Evolutionary conservation across 1,140 invertebrate genomes (phyloP).

Genomic region (Periplaneta americana): DNA sequence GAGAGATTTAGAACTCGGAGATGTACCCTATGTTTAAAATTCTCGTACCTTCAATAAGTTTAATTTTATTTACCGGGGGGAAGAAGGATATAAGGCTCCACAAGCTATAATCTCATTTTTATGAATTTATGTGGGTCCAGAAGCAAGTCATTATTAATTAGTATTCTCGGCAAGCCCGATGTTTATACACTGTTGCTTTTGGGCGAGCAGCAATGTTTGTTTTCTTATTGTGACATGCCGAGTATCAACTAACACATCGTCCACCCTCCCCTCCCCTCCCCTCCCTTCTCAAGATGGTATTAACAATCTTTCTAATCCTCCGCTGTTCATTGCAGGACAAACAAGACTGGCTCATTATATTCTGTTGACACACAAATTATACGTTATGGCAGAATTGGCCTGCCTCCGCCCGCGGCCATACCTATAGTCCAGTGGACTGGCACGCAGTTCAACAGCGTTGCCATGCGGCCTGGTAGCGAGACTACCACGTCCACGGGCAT

Average conservation of each 20-base stretch:
- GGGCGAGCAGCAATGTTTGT: neutral
- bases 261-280: neutral
- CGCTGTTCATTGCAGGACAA: neutral
- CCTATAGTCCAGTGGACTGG: neutral
- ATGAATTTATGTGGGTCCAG: neutral
- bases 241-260: neutral
- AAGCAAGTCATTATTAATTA: neutral
- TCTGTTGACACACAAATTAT: constrained; percentile 13
- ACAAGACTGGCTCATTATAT: constrained; percentile 4
- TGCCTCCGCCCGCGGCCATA: neutral
- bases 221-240: neutral
- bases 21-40: neutral
- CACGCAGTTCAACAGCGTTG: neutral
- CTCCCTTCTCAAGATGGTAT: neutral
- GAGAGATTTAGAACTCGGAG: neutral
- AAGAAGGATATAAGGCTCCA: neutral
- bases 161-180: neutral
- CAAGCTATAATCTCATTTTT: neutral
- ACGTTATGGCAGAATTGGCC: constrained; percentile 6
- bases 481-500: neutral
- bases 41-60: neutral
- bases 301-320: neutral
- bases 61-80: neutral
- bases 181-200: neutral
- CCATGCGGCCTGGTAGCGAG: neutral